Percentiles rank a stretch among this genome's conserved stretches.
These are phyloP conservation scores for Frieseomelitta varia DNA, from an alignment of 1,140 invertebrate species.

Conservation along the genomic window DNA sequence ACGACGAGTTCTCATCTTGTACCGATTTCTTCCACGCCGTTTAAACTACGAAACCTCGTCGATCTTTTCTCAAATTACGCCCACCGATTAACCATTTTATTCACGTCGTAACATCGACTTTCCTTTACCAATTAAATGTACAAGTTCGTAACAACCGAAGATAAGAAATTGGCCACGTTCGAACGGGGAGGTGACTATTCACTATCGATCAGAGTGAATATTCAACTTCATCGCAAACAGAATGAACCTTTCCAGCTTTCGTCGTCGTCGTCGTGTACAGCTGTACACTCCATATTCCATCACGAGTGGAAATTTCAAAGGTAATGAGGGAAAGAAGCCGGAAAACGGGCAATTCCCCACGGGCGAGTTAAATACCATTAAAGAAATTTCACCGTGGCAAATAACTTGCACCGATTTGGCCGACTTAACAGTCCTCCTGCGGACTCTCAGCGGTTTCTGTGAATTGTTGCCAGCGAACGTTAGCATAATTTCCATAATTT, in stretches of 20 bases:
- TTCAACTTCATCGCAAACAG: not conserved
- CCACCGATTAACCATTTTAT: not conserved
- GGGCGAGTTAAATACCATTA: not conserved
- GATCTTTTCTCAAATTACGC: not conserved
- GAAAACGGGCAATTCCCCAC: not conserved
- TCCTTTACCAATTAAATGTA: not conserved
- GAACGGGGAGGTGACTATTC: not conserved
- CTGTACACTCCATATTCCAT: not conserved
- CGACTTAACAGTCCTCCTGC: not conserved
- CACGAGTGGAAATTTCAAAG: not conserved
- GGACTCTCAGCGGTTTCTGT: not conserved
- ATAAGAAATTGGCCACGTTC: not conserved
- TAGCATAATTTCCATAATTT: not conserved
- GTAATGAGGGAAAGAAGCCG: not conserved
- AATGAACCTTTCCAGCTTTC: not conserved
- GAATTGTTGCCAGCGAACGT: not conserved
- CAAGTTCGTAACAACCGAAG: not conserved
- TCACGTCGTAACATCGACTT: not conserved
- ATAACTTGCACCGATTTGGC: not conserved
- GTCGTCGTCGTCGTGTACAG: too few species aligned
- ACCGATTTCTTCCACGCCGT: not conserved
- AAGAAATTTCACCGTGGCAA: not conserved
- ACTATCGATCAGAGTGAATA: not conserved
- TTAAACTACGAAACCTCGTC: not conserved
- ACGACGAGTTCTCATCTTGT: not conserved